phyloP scores from a whole-genome alignment of 2,797 vertebrate genomes.

The Odontamblyopus lacepedii region DNA sequence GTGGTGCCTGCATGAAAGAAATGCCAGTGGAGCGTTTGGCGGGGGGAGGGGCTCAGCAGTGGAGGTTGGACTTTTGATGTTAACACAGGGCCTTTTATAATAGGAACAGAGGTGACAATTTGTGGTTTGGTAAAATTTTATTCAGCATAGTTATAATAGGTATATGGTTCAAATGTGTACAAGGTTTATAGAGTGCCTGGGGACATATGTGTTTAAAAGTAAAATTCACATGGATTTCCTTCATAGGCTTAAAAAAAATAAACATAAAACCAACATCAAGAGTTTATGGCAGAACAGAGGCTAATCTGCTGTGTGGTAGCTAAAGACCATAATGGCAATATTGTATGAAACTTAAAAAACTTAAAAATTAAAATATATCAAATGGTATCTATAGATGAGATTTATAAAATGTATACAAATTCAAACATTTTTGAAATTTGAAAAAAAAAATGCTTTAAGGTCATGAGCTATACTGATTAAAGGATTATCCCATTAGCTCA shows the following conservation, averaged over 20 bases:
- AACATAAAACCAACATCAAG: too few species aligned
- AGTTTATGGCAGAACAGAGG: too few species aligned
- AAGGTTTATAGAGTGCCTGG: neutral
- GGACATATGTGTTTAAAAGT: neutral
- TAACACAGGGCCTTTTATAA: conserved; percentile 41
- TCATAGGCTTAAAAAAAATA: too few species aligned
- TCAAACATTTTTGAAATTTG: neutral
- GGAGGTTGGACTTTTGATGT: conserved; percentile 57
- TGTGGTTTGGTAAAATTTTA: neutral
- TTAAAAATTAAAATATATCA: too few species aligned
- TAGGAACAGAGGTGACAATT: neutral
- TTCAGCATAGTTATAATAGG: neutral
- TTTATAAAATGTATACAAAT: neutral
- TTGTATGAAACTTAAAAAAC: too few species aligned
- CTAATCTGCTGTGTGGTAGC: too few species aligned
- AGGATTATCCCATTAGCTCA: too few species aligned
- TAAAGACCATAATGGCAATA: too few species aligned
- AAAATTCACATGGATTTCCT: neutral
- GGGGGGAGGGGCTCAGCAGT: conserved; percentile 26
- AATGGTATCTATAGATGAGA: too few species aligned
- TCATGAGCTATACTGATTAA: neutral
- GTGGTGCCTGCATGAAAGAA: conserved; percentile 44
- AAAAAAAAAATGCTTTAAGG: neutral
- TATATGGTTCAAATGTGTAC: neutral
- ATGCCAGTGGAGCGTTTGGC: conserved; percentile 25